These are phyloP conservation scores for Akabosia matsudoensis DNA, from an alignment of 1,140 invertebrate species.

Conservation along the genomic window DNA sequence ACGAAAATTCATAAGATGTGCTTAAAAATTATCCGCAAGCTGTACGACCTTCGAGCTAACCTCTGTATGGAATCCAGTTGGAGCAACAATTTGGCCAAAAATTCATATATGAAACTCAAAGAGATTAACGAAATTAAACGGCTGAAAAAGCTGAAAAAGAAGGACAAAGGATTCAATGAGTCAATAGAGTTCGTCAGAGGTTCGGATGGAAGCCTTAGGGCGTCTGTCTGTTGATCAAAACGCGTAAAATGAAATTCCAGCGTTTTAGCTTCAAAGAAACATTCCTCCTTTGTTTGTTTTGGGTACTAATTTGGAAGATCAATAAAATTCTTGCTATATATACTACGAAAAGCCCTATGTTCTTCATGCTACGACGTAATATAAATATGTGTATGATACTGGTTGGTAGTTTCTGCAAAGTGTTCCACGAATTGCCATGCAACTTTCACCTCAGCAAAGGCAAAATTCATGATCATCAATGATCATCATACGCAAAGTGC, in stretches of 20 bases:
- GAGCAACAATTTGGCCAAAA: constrained; percentile 1
- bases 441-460: background rate
- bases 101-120: background rate
- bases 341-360: no score
- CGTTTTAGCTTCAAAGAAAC: no score
- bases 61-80: background rate
- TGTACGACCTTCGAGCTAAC: background rate
- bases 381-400: no score
- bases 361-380: no score
- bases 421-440: background rate
- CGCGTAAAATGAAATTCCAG: no score
- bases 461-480: background rate
- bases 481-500: no score
- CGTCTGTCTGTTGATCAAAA: background rate
- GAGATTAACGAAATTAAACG: background rate
- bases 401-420: no score
- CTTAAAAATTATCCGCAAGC: background rate
- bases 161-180: background rate
- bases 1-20: background rate
- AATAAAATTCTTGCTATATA: no score
- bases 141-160: background rate
- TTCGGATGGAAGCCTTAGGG: background rate
- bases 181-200: background rate
- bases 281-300: no score
- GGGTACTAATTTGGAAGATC: no score